These are phyloP conservation scores for Dipodomys ordii DNA, from an alignment of 2,113 vertebrate species.

Conservation along the genomic window DNA sequence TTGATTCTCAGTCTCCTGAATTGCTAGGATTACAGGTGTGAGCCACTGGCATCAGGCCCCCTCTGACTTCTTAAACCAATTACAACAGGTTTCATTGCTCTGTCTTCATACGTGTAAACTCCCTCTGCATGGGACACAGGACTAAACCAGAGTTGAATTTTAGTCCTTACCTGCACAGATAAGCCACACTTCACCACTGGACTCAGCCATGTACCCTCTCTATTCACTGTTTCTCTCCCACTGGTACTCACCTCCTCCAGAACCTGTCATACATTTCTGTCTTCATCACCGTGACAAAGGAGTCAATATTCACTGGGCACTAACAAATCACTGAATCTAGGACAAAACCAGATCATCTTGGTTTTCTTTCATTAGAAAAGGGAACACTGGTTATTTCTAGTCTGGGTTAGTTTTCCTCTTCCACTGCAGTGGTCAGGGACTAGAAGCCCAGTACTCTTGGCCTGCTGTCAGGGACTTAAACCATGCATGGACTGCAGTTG, in stretches of 20 bases:
- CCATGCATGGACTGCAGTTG: constrained; percentile 48
- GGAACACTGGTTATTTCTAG: background rate
- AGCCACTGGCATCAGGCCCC: too few relatives aligned
- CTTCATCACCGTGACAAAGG: background rate
- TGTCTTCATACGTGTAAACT: background rate
- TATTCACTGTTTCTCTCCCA: too few relatives aligned
- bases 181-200: background rate
- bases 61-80: too few relatives aligned
- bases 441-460: background rate
- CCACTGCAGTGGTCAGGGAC: constrained; percentile 3
- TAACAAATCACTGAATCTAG: background rate
- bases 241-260: too few relatives aligned
- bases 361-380: background rate
- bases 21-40: too few relatives aligned
- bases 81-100: too few relatives aligned
- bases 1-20: too few relatives aligned
- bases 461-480: background rate
- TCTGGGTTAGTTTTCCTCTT: background rate
- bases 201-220: too few relatives aligned
- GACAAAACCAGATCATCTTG: background rate
- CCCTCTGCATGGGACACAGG: background rate
- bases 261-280: background rate
- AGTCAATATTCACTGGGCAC: background rate
- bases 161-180: background rate
- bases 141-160: background rate